Conservation (phyloP, 2,113 vertebrate genomes). For the Excalfactoria chinensis region DNA sequence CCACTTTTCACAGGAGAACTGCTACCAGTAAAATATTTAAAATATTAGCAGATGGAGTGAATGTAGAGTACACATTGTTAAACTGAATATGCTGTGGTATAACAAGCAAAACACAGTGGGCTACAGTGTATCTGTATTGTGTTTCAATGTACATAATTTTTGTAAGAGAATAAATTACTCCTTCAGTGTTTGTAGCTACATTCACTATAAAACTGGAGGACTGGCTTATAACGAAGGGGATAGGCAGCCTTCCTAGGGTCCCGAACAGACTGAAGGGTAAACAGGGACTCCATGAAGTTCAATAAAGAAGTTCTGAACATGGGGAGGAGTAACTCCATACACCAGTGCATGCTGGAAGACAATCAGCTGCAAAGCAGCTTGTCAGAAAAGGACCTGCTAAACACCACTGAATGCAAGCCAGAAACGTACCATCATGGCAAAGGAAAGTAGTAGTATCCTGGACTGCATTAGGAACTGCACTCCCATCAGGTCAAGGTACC, state of each 20-base stretch:
- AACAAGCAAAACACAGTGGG: neutral
- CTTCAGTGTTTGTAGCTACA: neutral
- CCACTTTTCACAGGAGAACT: neutral
- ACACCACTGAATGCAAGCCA: neutral
- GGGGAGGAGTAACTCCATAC: fast-evolving
- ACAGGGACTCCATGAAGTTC: fast-evolving
- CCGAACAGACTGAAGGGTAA: fast-evolving
- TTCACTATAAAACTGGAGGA: neutral
- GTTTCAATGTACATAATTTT: neutral
- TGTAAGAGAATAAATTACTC: neutral
- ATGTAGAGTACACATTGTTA: fast-evolving
- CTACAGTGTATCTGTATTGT: neutral
- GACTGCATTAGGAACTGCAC: neutral
- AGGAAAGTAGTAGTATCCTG: neutral
- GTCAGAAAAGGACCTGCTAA: neutral
- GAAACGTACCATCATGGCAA: neutral
- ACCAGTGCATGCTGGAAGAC: neutral
- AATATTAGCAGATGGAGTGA: neutral
- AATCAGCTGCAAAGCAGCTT: neutral
- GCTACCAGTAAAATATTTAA: neutral
- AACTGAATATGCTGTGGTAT: neutral
- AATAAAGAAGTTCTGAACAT: neutral
- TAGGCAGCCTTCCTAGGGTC: fast-evolving
- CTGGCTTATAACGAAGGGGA: neutral
- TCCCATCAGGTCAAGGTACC: neutral